Evolutionary conservation across 1,140 invertebrate genomes (phyloP), one percentile per base, ranked within the genome.

Genomic region (Drosophila sp.): DNA sequence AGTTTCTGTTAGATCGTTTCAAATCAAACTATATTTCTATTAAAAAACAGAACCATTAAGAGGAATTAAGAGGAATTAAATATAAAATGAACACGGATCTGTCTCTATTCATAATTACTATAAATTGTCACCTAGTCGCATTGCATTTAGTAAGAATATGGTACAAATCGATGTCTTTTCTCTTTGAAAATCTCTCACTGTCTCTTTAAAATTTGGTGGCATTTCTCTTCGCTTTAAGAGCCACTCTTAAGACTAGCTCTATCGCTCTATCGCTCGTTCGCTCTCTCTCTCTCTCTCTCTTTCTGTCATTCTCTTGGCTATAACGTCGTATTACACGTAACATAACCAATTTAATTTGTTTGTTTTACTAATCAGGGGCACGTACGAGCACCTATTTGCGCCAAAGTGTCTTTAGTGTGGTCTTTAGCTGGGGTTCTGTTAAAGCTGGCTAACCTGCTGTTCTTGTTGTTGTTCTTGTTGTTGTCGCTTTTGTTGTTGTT

Each of bases 291-390:
- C 48, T 3, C 7, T 51, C 9, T 4, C 1, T 7, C 46, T 50
- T 25, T 29, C 18, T 48, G 6, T 13, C 7, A n/a, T 4, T 11
- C 46, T 48, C 9, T 65, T 45, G 29, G 53, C 18, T 29, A 64
- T 27, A 36, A 21, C 32, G 13, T 32, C 45, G 21, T 48, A 54
- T 34, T 38, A 67, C 54, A 72, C 54, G 25, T 59, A 67, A 53
- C 45, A 61, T 61, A 72, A 83, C 72, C 72, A 83, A 79, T 79
- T 83, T 79, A 83, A 83, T 80, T 80, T 84, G 80, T 84, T 84
- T 84, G 80, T 84, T 84, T 84, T 84, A 84, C 80, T 84, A 84
- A 84, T 84, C 80, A 84, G 80, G 73, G 69, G 76, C 80, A 84
- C 80, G 80, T 84, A 83, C 80, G 71, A 62, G 80, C 77, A 73